Base-by-base conservation (phyloP, 2,888 invertebrate species). In the Noctuana brunneofusca region DNA sequence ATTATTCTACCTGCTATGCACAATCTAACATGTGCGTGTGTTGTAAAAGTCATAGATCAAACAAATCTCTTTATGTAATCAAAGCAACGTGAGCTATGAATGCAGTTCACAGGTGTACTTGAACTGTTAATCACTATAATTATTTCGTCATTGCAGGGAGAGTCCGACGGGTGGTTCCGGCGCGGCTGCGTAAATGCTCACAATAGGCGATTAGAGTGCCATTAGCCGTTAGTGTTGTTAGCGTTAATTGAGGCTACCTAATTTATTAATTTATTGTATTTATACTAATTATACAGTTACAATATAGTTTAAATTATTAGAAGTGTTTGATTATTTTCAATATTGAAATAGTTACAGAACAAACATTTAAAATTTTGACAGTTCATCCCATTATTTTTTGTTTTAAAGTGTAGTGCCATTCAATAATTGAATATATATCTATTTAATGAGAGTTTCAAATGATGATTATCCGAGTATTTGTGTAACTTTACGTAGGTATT, bases 61-160 rank as follows among this genome's bases (percentile, higher is more conserved):
- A 67, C 68, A 68, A 59, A 41, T 32, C 59, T 35, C 59, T 30
- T 57, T 60, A 54, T 24, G 60, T 24, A 60, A 60, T 48, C 60
- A 35, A n/a, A 12, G 12, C 46, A 54, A 35, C 35, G 38, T 49
- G 48, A 46, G 16, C n/a, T 53, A 43, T 52, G 41, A 16, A 18
- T 58, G 35, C 49, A 49, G 11, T 16, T 27, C 59, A 53, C 59
- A 50, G 52, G 59, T 54, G 52, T 24, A 66, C 62, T 68, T 70
- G 71, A 63, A 52, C 41, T 27, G 64, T 66, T 66, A 67, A 64
- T 71, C 30, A 49, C 58, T 66, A 63, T 53, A 65, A 69, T 64
- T 58, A 64, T 59, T 59, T 59, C 59, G 43, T 60, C 38, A 60
- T 60, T 60, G 54, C 60, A 60, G 60, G 60, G 54, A 54, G 60